phyloP scores from a whole-genome alignment of 1,140 invertebrate genomes.

The Penaeus indicus region DNA sequence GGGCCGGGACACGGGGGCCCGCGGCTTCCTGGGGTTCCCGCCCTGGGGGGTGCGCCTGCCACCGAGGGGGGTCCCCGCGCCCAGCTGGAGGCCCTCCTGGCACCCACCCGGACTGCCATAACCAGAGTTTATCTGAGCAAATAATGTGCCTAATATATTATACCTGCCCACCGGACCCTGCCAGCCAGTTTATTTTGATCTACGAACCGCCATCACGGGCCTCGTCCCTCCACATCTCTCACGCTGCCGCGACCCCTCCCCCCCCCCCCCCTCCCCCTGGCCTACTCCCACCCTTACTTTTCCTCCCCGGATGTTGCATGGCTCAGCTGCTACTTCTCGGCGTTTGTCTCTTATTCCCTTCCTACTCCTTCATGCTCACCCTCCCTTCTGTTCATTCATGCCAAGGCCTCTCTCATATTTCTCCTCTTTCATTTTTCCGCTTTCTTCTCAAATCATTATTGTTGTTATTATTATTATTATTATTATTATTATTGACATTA shows the following conservation, averaged over 20 bases:
- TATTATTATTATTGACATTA: no score
- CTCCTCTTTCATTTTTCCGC: no score
- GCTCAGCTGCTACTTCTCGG: no score
- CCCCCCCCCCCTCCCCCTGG: background rate
- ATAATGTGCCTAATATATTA: constrained; percentile 65
- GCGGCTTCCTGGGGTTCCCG: constrained; percentile 46
- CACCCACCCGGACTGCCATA: constrained; percentile 63
- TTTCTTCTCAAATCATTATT: no score
- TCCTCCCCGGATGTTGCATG: background rate
- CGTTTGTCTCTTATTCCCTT: no score
- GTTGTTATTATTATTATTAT: no score
- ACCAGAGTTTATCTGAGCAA: constrained; percentile 64
- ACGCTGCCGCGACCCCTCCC: background rate
- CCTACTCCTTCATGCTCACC: no score
- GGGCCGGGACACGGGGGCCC: constrained; percentile 45
- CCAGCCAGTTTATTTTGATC: constrained; percentile 62
- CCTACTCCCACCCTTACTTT: background rate
- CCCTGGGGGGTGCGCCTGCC: constrained; percentile 54
- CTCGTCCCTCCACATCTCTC: constrained; percentile 42
- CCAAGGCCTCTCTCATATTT: no score
- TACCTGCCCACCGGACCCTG: constrained; percentile 61
- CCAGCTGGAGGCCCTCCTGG: constrained; percentile 59
- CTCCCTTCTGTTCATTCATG: no score
- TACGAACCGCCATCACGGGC: constrained; percentile 53
- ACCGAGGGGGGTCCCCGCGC: constrained; percentile 49